phyloP scores from a whole-genome alignment of 2,113 vertebrate genomes.

The Neoarius graeffei region DNA sequence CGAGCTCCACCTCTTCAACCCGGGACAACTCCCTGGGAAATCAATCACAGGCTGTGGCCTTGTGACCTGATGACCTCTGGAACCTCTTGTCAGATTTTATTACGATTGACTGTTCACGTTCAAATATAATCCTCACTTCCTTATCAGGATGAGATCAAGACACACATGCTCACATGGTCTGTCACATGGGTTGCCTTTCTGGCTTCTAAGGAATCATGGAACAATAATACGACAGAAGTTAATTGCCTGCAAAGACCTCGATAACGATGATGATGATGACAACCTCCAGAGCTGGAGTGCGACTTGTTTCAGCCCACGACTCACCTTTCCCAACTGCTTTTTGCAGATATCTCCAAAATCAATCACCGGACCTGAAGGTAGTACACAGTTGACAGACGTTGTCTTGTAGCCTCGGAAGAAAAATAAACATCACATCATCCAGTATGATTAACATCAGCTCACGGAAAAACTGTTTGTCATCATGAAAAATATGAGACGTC shows the following conservation, averaged over 20 bases:
- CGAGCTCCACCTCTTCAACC: conserved; percentile 30
- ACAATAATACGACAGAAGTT: background rate
- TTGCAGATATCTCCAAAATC: background rate
- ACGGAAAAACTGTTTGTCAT: background rate
- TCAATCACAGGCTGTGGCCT: conserved; percentile 37
- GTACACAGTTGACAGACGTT: background rate
- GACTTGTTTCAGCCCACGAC: background rate
- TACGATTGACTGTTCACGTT: conserved; percentile 21
- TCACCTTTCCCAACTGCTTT: background rate
- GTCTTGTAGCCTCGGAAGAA: too few species aligned
- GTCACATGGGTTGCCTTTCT: background rate
- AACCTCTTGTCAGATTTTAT: background rate
- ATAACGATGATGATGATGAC: background rate
- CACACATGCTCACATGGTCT: background rate
- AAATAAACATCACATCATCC: too few species aligned
- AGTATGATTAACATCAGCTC: too few species aligned
- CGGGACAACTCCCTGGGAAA: conserved; percentile 40
- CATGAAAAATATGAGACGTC: too few species aligned
- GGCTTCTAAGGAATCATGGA: background rate
- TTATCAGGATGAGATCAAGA: background rate
- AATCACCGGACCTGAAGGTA: background rate
- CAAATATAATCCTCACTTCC: background rate
- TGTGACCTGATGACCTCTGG: conserved; percentile 16
- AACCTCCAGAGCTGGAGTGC: background rate
- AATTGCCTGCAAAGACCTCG: background rate